Evolutionary conservation across 1,140 invertebrate genomes (phyloP).

Genomic region (Gryllus bimaculatus): DNA sequence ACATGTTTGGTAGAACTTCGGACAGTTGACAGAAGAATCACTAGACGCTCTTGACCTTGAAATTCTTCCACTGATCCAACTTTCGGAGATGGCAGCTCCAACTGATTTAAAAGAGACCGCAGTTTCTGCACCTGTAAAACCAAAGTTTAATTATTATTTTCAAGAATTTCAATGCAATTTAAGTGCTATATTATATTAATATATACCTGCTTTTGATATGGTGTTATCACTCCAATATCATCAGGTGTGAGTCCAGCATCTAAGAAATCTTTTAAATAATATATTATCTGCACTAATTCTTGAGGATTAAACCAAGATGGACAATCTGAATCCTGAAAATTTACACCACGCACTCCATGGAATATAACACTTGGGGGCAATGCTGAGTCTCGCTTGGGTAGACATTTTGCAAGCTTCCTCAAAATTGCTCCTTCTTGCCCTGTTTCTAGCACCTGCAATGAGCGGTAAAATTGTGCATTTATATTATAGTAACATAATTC

Average conservation of each 20-base stretch:
- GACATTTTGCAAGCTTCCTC: constrained; percentile 24
- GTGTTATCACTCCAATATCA: constrained; percentile 87
- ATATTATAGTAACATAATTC: too few species aligned
- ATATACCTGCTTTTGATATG: constrained; percentile 81
- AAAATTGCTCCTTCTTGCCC: constrained; percentile 28
- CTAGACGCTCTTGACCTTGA: constrained; percentile 81
- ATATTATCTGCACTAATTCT: constrained; percentile 65
- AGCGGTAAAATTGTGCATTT: too few species aligned
- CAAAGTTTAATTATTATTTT: neutral
- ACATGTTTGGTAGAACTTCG: constrained; percentile 45
- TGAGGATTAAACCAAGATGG: constrained; percentile 85
- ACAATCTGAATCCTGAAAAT: constrained; percentile 59
- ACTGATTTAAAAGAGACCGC: constrained; percentile 50
- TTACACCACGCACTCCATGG: constrained; percentile 68
- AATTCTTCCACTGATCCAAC: constrained; percentile 93
- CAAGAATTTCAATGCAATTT: neutral
- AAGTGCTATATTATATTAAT: constrained; percentile 11
- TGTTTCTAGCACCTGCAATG: constrained; percentile 24
- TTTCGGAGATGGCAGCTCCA: constrained; percentile 63
- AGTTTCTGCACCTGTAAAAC: constrained; percentile 61
- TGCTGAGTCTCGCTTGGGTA: constrained; percentile 26
- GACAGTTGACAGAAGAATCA: constrained; percentile 82
- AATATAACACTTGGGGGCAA: constrained; percentile 56
- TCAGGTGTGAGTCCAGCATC: constrained; percentile 48
- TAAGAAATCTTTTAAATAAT: constrained; percentile 49